Evolutionary conservation across 2,797 vertebrate species (phyloP).

Genomic region (Huso huso): DNA sequence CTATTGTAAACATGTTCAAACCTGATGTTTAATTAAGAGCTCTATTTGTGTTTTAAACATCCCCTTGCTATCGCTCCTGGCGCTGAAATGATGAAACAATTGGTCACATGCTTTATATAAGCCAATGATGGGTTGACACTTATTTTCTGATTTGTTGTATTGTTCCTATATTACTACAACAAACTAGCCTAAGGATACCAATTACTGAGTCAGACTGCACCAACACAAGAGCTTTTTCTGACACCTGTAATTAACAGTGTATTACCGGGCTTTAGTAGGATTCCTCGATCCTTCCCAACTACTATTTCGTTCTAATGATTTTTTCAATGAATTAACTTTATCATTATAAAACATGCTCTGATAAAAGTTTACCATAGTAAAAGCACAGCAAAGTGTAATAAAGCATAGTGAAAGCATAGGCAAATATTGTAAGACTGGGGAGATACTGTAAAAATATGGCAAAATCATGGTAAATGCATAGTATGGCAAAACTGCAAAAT

Average conservation of each 20-base stretch:
- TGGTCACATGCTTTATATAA: background rate
- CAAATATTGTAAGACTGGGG: too few relatives aligned
- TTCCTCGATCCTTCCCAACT: too few relatives aligned
- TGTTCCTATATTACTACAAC: background rate
- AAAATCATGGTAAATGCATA: too few relatives aligned
- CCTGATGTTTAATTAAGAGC: conserved; percentile 16
- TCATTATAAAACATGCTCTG: too few relatives aligned
- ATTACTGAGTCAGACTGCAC: background rate
- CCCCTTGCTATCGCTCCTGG: conserved; percentile 7
- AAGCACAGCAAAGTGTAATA: too few relatives aligned
- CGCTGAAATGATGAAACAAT: conserved; percentile 5
- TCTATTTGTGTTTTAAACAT: conserved; percentile 12
- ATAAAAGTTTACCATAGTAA: too few relatives aligned
- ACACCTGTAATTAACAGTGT: background rate
- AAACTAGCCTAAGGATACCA: conserved; percentile 1
- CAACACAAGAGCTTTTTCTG: background rate
- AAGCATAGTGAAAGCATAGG: too few relatives aligned
- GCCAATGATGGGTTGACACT: background rate
- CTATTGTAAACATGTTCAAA: conserved; percentile 11
- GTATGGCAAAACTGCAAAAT: too few relatives aligned
- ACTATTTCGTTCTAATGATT: too few relatives aligned
- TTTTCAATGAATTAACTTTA: too few relatives aligned
- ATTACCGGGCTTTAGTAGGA: too few relatives aligned
- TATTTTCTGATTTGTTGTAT: background rate
- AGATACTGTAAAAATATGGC: too few relatives aligned